Conservation (phyloP, 2,888 invertebrate species). For the Halocaridina rubra region DNA sequence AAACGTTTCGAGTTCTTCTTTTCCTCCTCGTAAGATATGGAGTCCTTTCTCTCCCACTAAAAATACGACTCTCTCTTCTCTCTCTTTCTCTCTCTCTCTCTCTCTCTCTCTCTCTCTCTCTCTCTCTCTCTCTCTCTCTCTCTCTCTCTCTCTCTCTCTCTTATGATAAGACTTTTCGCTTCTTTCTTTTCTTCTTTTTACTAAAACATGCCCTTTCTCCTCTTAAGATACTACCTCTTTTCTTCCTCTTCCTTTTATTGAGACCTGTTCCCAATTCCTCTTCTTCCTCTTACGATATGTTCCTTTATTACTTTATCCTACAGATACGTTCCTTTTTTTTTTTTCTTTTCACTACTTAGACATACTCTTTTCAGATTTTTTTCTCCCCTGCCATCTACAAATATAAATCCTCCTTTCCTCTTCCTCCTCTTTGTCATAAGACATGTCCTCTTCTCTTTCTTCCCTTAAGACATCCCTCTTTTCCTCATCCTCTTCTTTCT, state of each 20-base stretch:
- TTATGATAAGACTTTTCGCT: too few species aligned
- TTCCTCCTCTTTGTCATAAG: too few species aligned
- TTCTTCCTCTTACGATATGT: neutral
- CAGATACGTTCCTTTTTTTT: too few species aligned
- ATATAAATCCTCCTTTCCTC: too few species aligned
- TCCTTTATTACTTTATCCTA: neutral
- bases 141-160: slow-evolving; percentile 1
- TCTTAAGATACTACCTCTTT: neutral
- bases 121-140: neutral
- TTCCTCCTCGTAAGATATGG: neutral
- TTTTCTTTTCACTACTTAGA: too few species aligned
- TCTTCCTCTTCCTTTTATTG: neutral
- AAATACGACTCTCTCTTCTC: neutral
- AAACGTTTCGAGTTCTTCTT: neutral
- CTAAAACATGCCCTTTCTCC: neutral
- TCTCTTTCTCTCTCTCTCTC: neutral
- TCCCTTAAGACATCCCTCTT: neutral
- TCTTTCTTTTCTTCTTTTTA: neutral
- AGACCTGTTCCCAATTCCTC: neutral
- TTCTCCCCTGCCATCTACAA: too few species aligned
- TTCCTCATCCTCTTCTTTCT: neutral
- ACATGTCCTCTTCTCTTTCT: too few species aligned
- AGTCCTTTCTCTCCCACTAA: neutral
- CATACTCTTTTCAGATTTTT: too few species aligned
- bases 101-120: neutral